These are phyloP conservation scores for Rhodinocichla rosea DNA, from an alignment of 2,113 vertebrate species.

Conservation along the genomic window DNA sequence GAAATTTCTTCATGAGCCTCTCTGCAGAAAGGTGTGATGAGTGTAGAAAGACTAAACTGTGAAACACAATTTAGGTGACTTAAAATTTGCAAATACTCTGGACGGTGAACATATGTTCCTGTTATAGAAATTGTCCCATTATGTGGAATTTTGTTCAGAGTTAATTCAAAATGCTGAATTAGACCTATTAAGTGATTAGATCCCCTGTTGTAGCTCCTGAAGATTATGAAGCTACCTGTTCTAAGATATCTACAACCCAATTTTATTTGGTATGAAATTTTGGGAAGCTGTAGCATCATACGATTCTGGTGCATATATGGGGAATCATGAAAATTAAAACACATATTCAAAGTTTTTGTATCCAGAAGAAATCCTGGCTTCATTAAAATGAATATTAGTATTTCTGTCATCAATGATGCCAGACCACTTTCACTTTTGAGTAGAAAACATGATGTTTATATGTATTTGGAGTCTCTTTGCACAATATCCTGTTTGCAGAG, in stretches of 20 bases:
- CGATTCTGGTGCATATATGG: not conserved
- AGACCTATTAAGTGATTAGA: not conserved
- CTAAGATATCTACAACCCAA: not conserved
- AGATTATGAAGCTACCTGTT: not conserved
- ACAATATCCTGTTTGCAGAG: not conserved
- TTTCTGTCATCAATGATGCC: not conserved
- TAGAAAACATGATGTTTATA: not conserved
- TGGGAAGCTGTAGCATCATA: not conserved
- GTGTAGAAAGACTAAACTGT: not conserved
- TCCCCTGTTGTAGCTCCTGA: not conserved
- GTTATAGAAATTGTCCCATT: not conserved
- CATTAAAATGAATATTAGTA: not conserved
- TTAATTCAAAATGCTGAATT: not conserved
- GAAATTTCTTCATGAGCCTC: not conserved
- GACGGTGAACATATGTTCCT: not conserved
- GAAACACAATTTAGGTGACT: not conserved
- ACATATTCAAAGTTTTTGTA: not conserved
- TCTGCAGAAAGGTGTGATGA: not conserved
- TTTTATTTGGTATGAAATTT: not conserved
- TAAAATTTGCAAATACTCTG: not conserved
- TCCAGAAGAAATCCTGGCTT: not conserved
- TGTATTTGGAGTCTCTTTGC: not conserved
- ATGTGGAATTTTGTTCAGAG: not conserved
- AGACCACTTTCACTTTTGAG: not conserved
- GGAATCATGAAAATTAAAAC: not conserved